Percentiles rank a stretch among this genome's conserved stretches.
phyloP scores from a whole-genome alignment of 2,888 invertebrate species.

The Parnassius smintheus region DNA sequence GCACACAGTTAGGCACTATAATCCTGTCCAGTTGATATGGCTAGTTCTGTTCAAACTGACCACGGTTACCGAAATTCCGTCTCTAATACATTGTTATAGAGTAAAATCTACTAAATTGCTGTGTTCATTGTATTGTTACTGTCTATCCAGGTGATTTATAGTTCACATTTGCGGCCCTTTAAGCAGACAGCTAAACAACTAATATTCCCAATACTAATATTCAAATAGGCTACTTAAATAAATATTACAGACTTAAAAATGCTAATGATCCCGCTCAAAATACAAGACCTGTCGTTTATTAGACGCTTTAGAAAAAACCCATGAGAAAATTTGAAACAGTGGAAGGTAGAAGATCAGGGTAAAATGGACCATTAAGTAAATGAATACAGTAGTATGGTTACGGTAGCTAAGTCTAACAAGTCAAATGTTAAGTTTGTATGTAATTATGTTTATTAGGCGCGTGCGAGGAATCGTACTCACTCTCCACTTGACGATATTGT shows the following conservation, averaged over 20 bases:
- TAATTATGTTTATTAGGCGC: constrained; percentile 44
- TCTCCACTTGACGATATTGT: not conserved
- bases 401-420: constrained; percentile 45
- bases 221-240: constrained; percentile 66
- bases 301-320: constrained; percentile 31
- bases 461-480: constrained; percentile 25
- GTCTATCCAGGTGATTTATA: constrained; percentile 42
- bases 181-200: constrained; percentile 48
- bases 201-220: constrained; percentile 4
- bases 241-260: constrained; percentile 61
- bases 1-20: too few species aligned
- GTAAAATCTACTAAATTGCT: not conserved
- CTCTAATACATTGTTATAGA: not conserved
- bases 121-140: not conserved
- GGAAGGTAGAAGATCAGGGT: constrained; percentile 19
- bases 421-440: constrained; percentile 38
- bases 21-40: too few species aligned
- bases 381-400: constrained; percentile 30
- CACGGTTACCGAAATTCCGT: too few species aligned
- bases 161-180: constrained; percentile 53
- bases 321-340: constrained; percentile 18
- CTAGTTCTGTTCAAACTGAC: too few species aligned
- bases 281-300: constrained; percentile 24
- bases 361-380: constrained; percentile 22
- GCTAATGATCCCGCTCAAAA: constrained; percentile 39